phyloP scores from a whole-genome alignment of 2,113 vertebrate genomes.

The Uropsilus gracilis region DNA sequence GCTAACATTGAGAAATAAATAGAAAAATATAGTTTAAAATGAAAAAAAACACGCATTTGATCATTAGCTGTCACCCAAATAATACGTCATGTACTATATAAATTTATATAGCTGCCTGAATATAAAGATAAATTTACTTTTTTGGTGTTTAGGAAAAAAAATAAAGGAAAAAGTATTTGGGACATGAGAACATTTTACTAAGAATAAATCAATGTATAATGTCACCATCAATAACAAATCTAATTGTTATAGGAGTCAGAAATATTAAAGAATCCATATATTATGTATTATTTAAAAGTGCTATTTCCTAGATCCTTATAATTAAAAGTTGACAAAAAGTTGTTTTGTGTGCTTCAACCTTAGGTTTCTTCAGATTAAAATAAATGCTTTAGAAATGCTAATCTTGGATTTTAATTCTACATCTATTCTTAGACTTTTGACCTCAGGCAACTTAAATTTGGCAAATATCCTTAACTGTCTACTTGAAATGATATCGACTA shows the following conservation, averaged over 20 bases:
- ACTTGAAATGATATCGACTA: background rate
- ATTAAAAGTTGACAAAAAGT: background rate
- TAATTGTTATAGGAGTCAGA: background rate
- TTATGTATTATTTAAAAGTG: background rate
- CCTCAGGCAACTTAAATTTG: background rate
- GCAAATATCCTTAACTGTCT: background rate
- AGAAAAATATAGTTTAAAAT: background rate
- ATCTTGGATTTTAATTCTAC: background rate
- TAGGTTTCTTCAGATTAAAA: background rate
- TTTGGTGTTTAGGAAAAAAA: background rate
- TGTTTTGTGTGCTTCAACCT: background rate
- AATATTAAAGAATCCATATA: background rate
- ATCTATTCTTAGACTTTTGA: background rate
- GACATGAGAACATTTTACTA: background rate
- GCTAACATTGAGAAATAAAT: background rate
- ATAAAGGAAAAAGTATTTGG: background rate
- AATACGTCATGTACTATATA: background rate
- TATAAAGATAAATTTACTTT: background rate
- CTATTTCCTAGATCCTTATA: background rate
- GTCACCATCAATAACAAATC: background rate
- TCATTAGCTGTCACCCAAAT: background rate
- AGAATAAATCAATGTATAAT: background rate
- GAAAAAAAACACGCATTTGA: background rate
- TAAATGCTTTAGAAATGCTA: background rate
- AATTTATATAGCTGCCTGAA: background rate